Base-by-base conservation (phyloP, 2,797 vertebrate species). In the Myotis pilosus region DNA sequence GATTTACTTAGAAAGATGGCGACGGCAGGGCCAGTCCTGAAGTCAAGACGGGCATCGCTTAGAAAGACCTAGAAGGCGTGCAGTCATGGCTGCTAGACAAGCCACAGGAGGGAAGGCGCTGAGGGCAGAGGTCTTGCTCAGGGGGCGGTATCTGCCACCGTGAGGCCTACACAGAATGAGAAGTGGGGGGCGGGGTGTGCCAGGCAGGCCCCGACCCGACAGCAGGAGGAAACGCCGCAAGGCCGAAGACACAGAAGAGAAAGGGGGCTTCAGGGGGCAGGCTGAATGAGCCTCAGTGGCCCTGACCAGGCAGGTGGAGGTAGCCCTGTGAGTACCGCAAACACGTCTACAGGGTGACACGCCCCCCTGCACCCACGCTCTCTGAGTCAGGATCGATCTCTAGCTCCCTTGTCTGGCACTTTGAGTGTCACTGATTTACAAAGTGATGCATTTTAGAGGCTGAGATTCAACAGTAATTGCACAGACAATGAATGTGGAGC, bases 1-100 rank as follows among this genome's bases (percentile, higher is more conserved):
- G 55, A 85, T 28, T 76, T 72, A 36, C 64, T 62, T 81, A 71
- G 62, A 78, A 90, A 85, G 55, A 44, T 15, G 23, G 71, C 72
- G 71, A 36, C 57, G 44, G 79, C 30, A 20, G 64, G 82, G 64
- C 28, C 57, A 82, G 86, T 62, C 55, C 74, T 81, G 64, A 94
- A 60, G 79, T 79, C 55, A 44, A 51, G 68, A n/a, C 2, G 19
- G 36, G 33, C 10, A 16, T 57, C 13, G 2, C 66, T 33, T 7
- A 53, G n/a, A 69, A 71, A 74, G 66, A 79, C 36, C 69, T n/a
- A 69, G 68, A 79, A 87, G 38, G 36, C 3, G 4, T 10, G 47
- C 8, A 33, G 36, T 68, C 53, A 20, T n/a, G 36, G 69, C 55
- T 71, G 74, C 51, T 55, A 79, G 38, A 49, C 13, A 36, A 86